Conservation (phyloP, 2,888 invertebrate genomes). For the Stenodema calcarata region DNA sequence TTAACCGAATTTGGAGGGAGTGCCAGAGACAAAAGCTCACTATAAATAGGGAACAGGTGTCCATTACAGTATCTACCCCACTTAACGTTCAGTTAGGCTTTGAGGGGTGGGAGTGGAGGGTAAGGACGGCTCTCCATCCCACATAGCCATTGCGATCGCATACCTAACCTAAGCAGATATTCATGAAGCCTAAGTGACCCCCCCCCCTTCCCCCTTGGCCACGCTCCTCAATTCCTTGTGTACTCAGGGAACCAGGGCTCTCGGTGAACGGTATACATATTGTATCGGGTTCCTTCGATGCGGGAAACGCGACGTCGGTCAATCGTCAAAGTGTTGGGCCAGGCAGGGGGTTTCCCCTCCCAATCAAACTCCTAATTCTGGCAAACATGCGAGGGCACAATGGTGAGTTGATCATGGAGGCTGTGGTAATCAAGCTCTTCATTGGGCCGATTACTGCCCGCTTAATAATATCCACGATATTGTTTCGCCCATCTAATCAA, state of each 20-base stretch:
- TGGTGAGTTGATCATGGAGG: background rate
- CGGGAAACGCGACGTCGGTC: background rate
- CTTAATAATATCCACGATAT: background rate
- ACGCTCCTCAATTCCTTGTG: background rate
- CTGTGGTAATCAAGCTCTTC: background rate
- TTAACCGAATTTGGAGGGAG: background rate
- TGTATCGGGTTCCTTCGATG: constrained; percentile 33
- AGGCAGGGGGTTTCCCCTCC: background rate
- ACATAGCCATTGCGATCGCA: constrained; percentile 25
- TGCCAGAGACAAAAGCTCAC: constrained; percentile 12
- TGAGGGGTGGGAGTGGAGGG: background rate
- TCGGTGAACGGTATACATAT: constrained; percentile 16
- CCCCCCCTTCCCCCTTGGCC: too few species aligned
- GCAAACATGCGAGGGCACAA: background rate
- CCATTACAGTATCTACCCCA: constrained; percentile 40
- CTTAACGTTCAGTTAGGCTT: constrained; percentile 19
- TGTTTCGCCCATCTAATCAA: background rate
- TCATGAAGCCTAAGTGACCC: constrained; percentile 37
- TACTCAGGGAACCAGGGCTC: background rate
- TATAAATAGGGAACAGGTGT: constrained; percentile 49
- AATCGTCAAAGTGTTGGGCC: background rate
- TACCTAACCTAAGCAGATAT: constrained; percentile 34
- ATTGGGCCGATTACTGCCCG: background rate
- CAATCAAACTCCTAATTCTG: background rate
- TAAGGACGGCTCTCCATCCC: background rate